Evolutionary conservation across 2,888 invertebrate genomes (phyloP), one percentile per base, ranked within the genome.

Genomic region (Hermodice carunculata): DNA sequence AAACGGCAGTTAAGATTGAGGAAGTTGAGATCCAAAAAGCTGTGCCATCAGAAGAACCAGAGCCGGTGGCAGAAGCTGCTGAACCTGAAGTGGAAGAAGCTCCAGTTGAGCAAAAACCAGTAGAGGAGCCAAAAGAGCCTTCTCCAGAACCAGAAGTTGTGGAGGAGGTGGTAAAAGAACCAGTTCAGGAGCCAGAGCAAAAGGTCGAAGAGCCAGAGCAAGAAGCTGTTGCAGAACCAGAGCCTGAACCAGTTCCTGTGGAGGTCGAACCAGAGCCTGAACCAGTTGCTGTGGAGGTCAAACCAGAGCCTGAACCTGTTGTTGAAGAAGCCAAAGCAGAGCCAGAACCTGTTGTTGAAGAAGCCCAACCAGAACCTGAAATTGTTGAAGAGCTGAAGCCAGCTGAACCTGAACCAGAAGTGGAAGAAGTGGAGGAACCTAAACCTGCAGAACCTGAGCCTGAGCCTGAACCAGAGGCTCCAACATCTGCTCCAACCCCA

Each of bases 361-460:
- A 42, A 43, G 29, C 26, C 42, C 42, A 1, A 19, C 22, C 3
- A 11, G 43, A 57, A 31, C 24, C 31, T 31, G 11, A 8, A 48
- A 24, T 60, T 32, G 43, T 52, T 17, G 6, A 8, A 8, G 57
- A 42, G 6, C 57, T 44, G 8, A 22, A 31, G 8, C 43, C 26
- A 11, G 37, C 29, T 40, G 44, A 40, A 14, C n/a, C 31, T 43
- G 44, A 44, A 29, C 31, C 59, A 28, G 48, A 26, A 8, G 52
- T 26, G 49, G 57, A 63, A 17, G 48, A 57, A 26, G 49, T 56
- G 28, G n/a, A n/a, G n/a, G n/a, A n/a, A n/a, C n/a, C n/a, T n/a
- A n/a, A n/a, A n/a, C 14, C 28, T 17, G 57, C 22, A 11, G 60
- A 64, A 31, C 37, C 34, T 28, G 42, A 19, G 24, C 17, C 11